These are phyloP conservation scores for Lepilemur septentrionalis DNA, from an alignment of 2,797 vertebrate species.

Conservation along the genomic window DNA sequence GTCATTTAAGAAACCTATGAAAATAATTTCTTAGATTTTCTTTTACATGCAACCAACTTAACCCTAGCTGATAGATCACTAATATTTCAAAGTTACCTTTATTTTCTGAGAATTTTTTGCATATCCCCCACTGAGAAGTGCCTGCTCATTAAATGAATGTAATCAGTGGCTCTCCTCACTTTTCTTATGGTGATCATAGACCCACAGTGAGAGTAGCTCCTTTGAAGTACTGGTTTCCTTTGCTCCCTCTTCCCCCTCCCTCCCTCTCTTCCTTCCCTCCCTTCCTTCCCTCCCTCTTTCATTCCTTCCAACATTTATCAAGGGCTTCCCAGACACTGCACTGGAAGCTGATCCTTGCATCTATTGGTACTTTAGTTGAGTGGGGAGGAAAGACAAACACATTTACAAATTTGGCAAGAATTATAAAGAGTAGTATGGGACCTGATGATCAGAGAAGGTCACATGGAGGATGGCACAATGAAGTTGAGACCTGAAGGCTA, in stretches of 20 bases:
- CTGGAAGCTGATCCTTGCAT: neutral
- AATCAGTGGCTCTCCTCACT: too few relatives aligned
- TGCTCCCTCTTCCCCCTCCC: rapidly evolving
- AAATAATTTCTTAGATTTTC: neutral
- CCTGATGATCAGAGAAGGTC: neutral
- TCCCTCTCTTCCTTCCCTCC: too few relatives aligned
- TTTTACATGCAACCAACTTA: neutral
- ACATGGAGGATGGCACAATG: neutral
- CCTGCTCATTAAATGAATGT: neutral
- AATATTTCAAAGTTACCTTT: neutral
- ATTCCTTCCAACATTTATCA: neutral
- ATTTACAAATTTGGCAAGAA: neutral
- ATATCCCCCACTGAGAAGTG: neutral
- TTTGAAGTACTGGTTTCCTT: neutral
- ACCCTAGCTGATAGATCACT: neutral
- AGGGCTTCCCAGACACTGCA: rapidly evolving
- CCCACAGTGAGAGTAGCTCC: too few relatives aligned
- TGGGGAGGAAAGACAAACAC: neutral
- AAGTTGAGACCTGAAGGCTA: neutral
- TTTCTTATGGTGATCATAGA: neutral
- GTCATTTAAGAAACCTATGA: neutral
- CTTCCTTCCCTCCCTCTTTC: too few relatives aligned
- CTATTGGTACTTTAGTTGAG: neutral
- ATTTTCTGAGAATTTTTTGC: neutral
- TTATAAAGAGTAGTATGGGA: neutral